phyloP scores from a whole-genome alignment of 2,797 vertebrate genomes.

The Syndactyla subalaris region DNA sequence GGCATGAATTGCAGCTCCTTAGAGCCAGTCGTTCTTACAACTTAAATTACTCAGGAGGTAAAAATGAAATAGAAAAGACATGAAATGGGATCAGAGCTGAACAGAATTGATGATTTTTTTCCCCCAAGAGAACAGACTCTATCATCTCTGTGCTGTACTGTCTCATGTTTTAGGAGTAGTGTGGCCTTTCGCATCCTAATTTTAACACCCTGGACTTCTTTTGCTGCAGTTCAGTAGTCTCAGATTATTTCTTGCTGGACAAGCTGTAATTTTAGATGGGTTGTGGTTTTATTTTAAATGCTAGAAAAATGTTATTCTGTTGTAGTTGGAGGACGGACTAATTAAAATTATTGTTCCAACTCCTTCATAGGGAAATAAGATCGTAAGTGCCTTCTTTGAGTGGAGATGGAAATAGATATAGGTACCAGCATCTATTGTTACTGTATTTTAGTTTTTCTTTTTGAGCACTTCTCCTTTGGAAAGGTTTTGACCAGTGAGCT shows the following conservation, averaged over 20 bases:
- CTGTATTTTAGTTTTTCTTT: neutral
- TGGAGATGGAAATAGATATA: neutral
- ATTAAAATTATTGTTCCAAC: slow-evolving; percentile 5
- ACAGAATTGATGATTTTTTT: neutral
- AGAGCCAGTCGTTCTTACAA: neutral
- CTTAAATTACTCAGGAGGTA: neutral
- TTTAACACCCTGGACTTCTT: neutral
- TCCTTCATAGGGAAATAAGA: neutral
- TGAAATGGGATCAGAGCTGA: neutral
- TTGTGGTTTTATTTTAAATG: neutral
- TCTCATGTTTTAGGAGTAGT: neutral
- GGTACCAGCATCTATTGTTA: neutral
- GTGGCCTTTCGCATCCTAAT: neutral
- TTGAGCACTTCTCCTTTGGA: neutral
- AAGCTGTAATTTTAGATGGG: neutral
- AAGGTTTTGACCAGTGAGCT: neutral
- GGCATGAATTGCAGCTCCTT: neutral
- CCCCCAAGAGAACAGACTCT: neutral
- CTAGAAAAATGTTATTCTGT: slow-evolving; percentile 28
- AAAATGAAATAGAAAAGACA: neutral
- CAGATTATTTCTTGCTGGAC: slow-evolving; percentile 9
- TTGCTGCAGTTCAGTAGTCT: neutral
- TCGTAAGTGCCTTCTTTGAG: neutral
- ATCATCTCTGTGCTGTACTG: neutral
- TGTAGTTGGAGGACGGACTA: neutral